A percentile compares a stretch with the other conserved stretches of the same genome.
These are phyloP conservation scores for Amiota communis DNA, from an alignment of 2,888 invertebrate species.

Conservation along the genomic window DNA sequence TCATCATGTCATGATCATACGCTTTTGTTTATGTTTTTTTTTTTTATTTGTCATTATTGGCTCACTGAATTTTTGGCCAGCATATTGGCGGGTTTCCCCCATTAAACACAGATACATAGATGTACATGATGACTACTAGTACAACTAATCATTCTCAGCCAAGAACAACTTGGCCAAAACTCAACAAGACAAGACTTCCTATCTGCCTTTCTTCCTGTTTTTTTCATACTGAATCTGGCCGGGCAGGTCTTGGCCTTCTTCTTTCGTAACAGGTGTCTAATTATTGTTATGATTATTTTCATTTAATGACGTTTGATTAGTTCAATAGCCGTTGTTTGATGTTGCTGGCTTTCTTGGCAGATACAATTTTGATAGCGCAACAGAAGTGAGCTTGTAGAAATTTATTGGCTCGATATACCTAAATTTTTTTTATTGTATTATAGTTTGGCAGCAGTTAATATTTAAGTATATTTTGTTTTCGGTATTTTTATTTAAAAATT, in stretches of 20 bases:
- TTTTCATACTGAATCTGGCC: conserved; percentile 11
- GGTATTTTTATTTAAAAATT: conserved; percentile 30
- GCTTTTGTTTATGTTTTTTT: conserved; percentile 26
- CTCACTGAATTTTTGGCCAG: conserved; percentile 58
- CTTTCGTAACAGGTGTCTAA: conserved; percentile 59
- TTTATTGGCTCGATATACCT: conserved; percentile 62
- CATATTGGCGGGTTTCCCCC: conserved; percentile 45
- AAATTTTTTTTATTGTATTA: conserved; percentile 38
- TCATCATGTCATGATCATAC: conserved; percentile 2
- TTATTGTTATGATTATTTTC: conserved; percentile 54
- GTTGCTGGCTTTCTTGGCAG: conserved; percentile 14
- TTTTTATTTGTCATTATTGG: conserved; percentile 61
- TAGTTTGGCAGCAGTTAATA: conserved; percentile 65
- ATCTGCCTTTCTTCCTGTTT: not conserved
- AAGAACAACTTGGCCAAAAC: conserved; percentile 7
- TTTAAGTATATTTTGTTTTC: conserved; percentile 55
- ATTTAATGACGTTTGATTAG: conserved; percentile 60
- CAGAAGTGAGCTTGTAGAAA: conserved; percentile 54
- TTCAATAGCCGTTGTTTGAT: conserved; percentile 37
- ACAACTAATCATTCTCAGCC: conserved; percentile 1
- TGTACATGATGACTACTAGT: not conserved
- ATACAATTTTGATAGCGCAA: conserved; percentile 39
- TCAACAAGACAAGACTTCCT: not conserved
- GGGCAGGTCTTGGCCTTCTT: too few relatives aligned
- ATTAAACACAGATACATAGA: conserved; percentile 39